These are phyloP conservation scores for Nephila pilipes DNA, from an alignment of 1,140 invertebrate species.

Conservation along the genomic window DNA sequence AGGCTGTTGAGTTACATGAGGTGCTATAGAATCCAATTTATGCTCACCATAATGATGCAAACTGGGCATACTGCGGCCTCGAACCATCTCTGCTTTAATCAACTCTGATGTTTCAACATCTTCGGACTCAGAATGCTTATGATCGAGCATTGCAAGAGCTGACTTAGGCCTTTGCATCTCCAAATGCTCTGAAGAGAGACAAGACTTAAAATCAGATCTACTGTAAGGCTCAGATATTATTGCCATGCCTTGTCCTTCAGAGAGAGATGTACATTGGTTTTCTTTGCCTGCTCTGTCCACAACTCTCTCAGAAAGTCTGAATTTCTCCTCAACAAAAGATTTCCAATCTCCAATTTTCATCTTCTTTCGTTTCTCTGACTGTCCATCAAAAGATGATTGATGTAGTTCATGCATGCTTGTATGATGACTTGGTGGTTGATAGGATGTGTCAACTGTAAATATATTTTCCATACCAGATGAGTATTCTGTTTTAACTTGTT, in stretches of 20 bases:
- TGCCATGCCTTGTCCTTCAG: conserved; percentile 78
- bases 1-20: conserved; percentile 50
- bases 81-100: conserved; percentile 84
- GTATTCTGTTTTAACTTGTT: conserved; percentile 78
- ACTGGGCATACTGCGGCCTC: conserved; percentile 97
- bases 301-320: conserved; percentile 93
- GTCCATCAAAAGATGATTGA: conserved; percentile 77
- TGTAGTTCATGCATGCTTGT: conserved; percentile 82
- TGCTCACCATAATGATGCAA: conserved; percentile 81
- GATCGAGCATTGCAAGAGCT: conserved; percentile 84
- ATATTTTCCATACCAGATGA: conserved; percentile 67
- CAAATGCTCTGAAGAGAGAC: conserved; percentile 68
- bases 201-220: conserved; percentile 56
- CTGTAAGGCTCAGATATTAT: conserved; percentile 67
- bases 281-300: conserved; percentile 92
- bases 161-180: conserved; percentile 84
- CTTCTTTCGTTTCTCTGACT: conserved; percentile 90
- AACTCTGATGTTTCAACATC: conserved; percentile 64
- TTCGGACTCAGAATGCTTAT: conserved; percentile 78
- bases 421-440: conserved; percentile 81
- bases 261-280: conserved; percentile 70
- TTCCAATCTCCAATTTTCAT: conserved; percentile 94
- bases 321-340: conserved; percentile 94
- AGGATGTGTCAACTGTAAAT: conserved; percentile 82
- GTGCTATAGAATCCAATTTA: conserved; percentile 58